phyloP scores from a whole-genome alignment of 2,888 invertebrate genomes.

The Noctua comes region DNA sequence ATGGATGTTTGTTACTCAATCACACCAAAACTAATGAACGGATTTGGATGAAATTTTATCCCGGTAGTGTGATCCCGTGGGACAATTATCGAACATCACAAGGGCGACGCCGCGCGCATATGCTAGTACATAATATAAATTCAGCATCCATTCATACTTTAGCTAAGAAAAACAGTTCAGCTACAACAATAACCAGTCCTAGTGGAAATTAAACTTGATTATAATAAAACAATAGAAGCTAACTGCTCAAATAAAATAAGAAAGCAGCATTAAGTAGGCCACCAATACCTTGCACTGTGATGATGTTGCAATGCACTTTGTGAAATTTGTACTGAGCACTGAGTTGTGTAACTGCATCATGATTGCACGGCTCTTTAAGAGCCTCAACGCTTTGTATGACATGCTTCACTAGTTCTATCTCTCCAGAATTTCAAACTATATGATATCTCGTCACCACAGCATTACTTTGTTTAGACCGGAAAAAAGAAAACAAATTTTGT shows the following conservation, averaged over 20 bases:
- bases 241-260: conserved; percentile 42
- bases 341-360: conserved; percentile 77
- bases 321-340: conserved; percentile 74
- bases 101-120: too few species aligned
- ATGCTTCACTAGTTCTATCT: conserved; percentile 78
- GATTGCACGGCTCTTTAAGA: conserved; percentile 74
- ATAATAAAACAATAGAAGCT: conserved; percentile 26
- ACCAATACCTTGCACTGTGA: conserved; percentile 85
- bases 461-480: conserved; percentile 79
- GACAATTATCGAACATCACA: too few species aligned
- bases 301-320: conserved; percentile 85
- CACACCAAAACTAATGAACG: too few species aligned
- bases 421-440: conserved; percentile 72
- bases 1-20: too few species aligned
- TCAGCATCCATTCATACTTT: too few species aligned
- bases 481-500: conserved; percentile 75
- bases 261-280: conserved; percentile 67
- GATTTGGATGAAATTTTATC: too few species aligned
- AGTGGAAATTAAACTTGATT: not conserved
- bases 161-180: not conserved
- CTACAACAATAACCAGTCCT: not conserved
- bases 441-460: conserved; percentile 85
- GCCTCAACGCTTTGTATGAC: conserved; percentile 78
- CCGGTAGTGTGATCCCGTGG: too few species aligned
- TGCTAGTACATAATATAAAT: not conserved